Percentiles rank a stretch among this genome's conserved stretches.
These are phyloP conservation scores for Dysidea cf. avara DNA, from an alignment of 37 sponge, comb jelly and placozoan genomes.

Conservation along the genomic window DNA sequence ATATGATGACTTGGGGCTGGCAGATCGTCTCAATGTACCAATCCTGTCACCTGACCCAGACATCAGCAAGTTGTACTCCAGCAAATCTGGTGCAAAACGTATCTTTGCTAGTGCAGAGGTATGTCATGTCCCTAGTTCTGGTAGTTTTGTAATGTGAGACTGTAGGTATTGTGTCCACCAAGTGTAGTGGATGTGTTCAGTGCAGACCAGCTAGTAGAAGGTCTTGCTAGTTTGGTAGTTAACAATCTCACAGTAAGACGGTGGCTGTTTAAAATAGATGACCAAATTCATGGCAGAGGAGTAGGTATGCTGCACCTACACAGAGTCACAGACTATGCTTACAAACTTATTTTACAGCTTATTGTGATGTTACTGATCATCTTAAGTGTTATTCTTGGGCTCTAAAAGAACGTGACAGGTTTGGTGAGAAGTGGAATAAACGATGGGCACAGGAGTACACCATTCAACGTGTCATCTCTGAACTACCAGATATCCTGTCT, in stretches of 20 bases:
- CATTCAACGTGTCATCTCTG: constrained; percentile 24
- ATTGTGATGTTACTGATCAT: constrained; percentile 81
- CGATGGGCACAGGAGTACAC: constrained; percentile 74
- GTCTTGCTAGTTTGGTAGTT: constrained; percentile 62
- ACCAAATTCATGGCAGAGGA: constrained; percentile 64
- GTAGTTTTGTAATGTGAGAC: no score
- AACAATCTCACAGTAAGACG: constrained; percentile 50
- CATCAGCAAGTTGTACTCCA: constrained; percentile 66
- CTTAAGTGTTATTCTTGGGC: constrained; percentile 79
- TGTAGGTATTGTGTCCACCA: constrained; percentile 56
- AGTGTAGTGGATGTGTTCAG: constrained; percentile 72
- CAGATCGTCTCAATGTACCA: constrained; percentile 77
- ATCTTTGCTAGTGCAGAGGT: constrained; percentile 49
- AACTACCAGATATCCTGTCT: constrained; percentile 44
- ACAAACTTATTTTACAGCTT: constrained; percentile 45
- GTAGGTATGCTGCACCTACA: constrained; percentile 28
- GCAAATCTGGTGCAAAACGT: constrained; percentile 65
- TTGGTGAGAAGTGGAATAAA: constrained; percentile 82
- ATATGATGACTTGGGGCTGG: constrained; percentile 79
- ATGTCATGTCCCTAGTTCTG: neutral
- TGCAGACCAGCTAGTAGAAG: constrained; percentile 65
- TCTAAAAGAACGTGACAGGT: constrained; percentile 78
- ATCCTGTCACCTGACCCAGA: constrained; percentile 71
- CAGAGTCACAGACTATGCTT: no score
- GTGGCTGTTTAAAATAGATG: constrained; percentile 87